Evolutionary conservation across 2,113 vertebrate species (phyloP).

Genomic region (Cebidichthys violaceus): DNA sequence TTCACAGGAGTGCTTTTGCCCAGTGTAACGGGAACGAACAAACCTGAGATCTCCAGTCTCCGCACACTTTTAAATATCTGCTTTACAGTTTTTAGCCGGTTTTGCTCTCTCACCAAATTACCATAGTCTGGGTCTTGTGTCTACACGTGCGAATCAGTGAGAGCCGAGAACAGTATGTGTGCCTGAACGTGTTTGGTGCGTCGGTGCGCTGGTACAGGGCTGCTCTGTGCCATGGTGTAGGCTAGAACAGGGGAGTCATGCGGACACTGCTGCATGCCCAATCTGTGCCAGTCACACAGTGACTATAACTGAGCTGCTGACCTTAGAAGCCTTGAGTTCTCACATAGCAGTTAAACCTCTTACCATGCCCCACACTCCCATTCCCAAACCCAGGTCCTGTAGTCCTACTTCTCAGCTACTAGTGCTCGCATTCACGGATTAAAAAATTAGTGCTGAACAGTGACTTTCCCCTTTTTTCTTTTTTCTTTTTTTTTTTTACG

Average conservation of each 20-base stretch:
- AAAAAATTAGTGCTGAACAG: constrained; percentile 56
- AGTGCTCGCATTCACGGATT: constrained; percentile 52
- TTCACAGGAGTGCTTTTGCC: constrained; percentile 41
- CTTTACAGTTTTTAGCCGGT: constrained; percentile 24
- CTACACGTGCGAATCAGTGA: constrained; percentile 51
- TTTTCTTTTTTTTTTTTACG: constrained; percentile 16
- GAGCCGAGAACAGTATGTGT: constrained; percentile 60
- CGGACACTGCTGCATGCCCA: constrained; percentile 75
- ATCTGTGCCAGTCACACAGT: constrained; percentile 86
- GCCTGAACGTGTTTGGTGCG: constrained; percentile 70
- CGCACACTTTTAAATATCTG: constrained; percentile 23
- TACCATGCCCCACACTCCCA: constrained; percentile 74
- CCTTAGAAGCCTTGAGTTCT: constrained; percentile 76
- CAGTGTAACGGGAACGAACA: constrained; percentile 9
- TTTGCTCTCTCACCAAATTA: constrained; percentile 48
- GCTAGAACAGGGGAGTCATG: constrained; percentile 83
- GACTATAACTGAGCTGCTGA: constrained; percentile 83
- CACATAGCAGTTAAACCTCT: constrained; percentile 85
- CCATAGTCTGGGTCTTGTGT: constrained; percentile 57
- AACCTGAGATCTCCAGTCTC: constrained; percentile 13
- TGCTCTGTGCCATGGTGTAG: constrained; percentile 81
- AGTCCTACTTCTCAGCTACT: constrained; percentile 54
- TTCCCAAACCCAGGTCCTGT: constrained; percentile 62
- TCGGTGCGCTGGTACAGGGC: constrained; percentile 76
- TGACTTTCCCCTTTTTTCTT: constrained; percentile 2